Evolutionary conservation across 2,888 invertebrate species (phyloP).

Genomic region (Brachylomia viminalis): DNA sequence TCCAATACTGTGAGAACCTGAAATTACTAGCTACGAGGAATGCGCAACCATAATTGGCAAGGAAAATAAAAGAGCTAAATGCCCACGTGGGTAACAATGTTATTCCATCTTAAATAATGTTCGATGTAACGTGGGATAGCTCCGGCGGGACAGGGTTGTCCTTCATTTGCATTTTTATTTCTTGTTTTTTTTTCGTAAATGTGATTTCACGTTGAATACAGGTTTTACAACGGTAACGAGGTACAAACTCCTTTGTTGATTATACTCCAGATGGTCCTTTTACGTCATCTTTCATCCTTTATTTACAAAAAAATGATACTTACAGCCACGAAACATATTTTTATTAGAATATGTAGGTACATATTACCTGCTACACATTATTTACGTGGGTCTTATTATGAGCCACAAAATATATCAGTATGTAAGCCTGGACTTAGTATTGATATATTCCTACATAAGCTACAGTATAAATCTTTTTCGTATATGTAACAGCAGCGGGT

Average conservation of each 20-base stretch:
- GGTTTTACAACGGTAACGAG: constrained; percentile 35
- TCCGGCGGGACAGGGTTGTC: constrained; percentile 33
- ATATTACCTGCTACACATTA: neutral
- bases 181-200: constrained; percentile 44
- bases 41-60: constrained; percentile 62
- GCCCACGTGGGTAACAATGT: constrained; percentile 68
- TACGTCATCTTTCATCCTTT: constrained; percentile 17
- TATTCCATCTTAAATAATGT: constrained; percentile 56
- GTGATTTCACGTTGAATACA: constrained; percentile 49
- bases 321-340: constrained; percentile 12
- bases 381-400: constrained; percentile 47
- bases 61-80: constrained; percentile 56
- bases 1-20: constrained; percentile 56
- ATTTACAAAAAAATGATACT: neutral
- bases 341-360: constrained; percentile 18
- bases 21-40: constrained; percentile 53
- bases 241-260: constrained; percentile 49
- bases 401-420: constrained; percentile 47
- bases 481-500: constrained; percentile 44
- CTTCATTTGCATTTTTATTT: constrained; percentile 59
- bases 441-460: constrained; percentile 51
- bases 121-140: constrained; percentile 38
- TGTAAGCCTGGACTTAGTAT: constrained; percentile 45
- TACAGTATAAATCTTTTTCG: constrained; percentile 54
- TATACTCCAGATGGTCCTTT: constrained; percentile 40